Evolutionary conservation across 2,888 invertebrate genomes (phyloP).

Genomic region (Lamproptera curius): DNA sequence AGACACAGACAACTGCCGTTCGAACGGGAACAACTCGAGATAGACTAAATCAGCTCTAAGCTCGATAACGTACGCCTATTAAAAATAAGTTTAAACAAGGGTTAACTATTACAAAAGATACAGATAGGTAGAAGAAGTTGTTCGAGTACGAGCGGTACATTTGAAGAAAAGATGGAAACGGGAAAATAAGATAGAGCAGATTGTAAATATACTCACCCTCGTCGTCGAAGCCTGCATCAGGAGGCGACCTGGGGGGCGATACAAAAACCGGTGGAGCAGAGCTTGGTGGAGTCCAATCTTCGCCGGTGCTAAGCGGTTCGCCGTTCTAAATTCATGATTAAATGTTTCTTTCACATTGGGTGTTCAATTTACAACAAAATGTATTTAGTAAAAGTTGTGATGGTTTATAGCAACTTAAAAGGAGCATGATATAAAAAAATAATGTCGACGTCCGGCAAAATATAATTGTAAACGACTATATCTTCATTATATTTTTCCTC

Average conservation of each 20-base stretch:
- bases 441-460: too few relatives aligned
- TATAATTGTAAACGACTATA: too few relatives aligned
- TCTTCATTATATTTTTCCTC: too few relatives aligned
- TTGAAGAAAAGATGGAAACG: slow-evolving; percentile 25
- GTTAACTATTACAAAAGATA: slow-evolving; percentile 21
- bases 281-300: slow-evolving; percentile 84
- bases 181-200: background rate
- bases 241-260: slow-evolving; percentile 79
- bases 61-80: background rate
- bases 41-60: too few relatives aligned
- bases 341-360: too few relatives aligned
- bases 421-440: background rate
- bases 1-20: slow-evolving; percentile 32
- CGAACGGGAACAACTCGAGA: slow-evolving; percentile 35
- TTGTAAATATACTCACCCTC: slow-evolving; percentile 45
- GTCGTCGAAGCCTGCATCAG: slow-evolving; percentile 41
- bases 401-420: background rate
- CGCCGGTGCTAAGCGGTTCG: slow-evolving; percentile 83
- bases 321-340: slow-evolving; percentile 69
- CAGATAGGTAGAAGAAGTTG: slow-evolving; percentile 28
- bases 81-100: slow-evolving; percentile 2
- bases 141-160: slow-evolving; percentile 34
- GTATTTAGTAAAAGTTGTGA: too few relatives aligned
- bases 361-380: too few relatives aligned
- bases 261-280: slow-evolving; percentile 88